Evolutionary conservation across 2,888 invertebrate species (phyloP).

Genomic region (Coelinius sp.): DNA sequence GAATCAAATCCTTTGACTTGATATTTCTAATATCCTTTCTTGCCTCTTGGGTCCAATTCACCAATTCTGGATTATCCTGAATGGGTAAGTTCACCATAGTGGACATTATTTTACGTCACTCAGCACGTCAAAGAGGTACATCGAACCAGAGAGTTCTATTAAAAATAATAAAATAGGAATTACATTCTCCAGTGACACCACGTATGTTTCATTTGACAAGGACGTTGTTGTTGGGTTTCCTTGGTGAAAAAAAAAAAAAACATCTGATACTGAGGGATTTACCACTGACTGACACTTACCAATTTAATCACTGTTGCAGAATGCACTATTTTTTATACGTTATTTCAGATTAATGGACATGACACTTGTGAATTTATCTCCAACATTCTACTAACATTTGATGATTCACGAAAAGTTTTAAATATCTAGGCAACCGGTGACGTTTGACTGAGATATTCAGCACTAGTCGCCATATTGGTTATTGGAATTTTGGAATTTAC

Average conservation of each 20-base stretch:
- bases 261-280: not conserved
- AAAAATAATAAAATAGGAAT: not conserved
- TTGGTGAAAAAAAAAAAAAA: slow-evolving; percentile 13
- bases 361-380: not conserved
- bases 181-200: not conserved
- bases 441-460: not conserved
- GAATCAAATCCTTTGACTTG: slow-evolving; percentile 37
- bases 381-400: not conserved
- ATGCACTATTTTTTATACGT: not conserved
- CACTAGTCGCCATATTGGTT: slow-evolving; percentile 7
- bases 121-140: not conserved
- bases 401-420: not conserved
- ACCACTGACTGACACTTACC: not conserved
- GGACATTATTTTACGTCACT: slow-evolving; percentile 5
- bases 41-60: slow-evolving; percentile 30
- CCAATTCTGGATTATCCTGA: slow-evolving; percentile 27
- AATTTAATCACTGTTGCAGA: not conserved
- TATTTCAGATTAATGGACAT: not conserved
- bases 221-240: slow-evolving; percentile 21
- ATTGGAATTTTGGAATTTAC: not conserved
- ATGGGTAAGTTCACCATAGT: slow-evolving; percentile 9
- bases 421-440: not conserved
- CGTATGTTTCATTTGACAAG: not conserved
- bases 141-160: not conserved
- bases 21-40: slow-evolving; percentile 25